A percentile compares a stretch with the other conserved stretches of the same genome.
phyloP scores from a whole-genome alignment of 92 coral and sea anemone species.

The Desmophyllum pertusum region DNA sequence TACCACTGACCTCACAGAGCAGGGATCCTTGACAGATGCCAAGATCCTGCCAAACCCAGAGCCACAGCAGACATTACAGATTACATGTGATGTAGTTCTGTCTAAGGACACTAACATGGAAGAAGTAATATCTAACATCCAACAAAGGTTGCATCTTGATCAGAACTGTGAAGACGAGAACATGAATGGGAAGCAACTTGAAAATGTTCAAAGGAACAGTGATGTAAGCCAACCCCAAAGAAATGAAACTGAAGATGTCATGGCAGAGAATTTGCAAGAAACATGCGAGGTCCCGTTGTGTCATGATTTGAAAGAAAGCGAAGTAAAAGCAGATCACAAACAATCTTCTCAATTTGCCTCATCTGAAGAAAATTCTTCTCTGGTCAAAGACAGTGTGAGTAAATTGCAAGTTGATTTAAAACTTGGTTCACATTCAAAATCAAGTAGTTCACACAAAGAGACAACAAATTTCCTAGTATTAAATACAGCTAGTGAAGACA shows the following conservation, averaged over 20 bases:
- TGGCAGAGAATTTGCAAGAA: neutral
- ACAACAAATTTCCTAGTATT: neutral
- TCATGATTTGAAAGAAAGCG: neutral
- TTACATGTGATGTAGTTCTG: too few relatives aligned
- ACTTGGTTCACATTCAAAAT: neutral
- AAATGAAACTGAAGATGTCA: neutral
- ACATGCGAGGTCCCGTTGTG: neutral
- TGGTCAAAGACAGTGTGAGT: neutral
- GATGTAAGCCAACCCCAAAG: too few relatives aligned
- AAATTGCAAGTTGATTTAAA: conserved; percentile 4
- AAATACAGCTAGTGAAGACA: neutral
- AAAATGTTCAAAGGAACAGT: neutral
- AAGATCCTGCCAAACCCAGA: neutral
- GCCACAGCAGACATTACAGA: too few relatives aligned
- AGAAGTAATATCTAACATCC: neutral
- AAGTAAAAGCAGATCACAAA: neutral
- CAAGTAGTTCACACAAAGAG: neutral
- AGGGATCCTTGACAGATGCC: neutral
- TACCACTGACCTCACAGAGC: neutral
- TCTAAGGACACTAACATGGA: neutral
- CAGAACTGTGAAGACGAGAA: neutral
- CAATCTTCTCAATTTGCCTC: neutral
- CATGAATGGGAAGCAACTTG: neutral
- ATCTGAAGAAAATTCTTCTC: neutral
- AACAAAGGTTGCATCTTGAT: neutral